Conservation (phyloP, 2,888 invertebrate genomes). For the Mycalesis mineus region DNA sequence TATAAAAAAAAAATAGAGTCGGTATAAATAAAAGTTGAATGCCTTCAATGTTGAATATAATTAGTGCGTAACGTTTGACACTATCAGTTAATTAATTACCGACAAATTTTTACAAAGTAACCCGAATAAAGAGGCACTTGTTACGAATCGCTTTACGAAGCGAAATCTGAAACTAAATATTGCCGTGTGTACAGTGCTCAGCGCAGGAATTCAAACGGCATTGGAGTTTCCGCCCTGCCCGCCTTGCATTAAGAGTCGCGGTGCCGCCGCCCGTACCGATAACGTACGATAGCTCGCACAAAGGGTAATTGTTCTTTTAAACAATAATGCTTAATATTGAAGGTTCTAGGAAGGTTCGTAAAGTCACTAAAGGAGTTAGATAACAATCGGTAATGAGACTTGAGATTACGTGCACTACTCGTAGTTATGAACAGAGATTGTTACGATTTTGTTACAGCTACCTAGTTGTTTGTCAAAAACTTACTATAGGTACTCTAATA, state of each 20-base stretch:
- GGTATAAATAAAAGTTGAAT: too few relatives aligned
- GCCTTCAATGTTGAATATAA: too few relatives aligned
- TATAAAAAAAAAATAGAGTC: too few relatives aligned
- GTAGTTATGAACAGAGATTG: not conserved
- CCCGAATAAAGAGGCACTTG: conserved; percentile 3
- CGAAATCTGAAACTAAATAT: conserved; percentile 4
- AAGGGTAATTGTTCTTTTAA: conserved; percentile 76
- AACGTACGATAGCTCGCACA: conserved; percentile 65
- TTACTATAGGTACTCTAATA: too few relatives aligned
- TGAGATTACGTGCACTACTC: not conserved
- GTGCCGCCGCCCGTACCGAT: conserved; percentile 50
- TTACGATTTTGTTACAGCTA: too few relatives aligned
- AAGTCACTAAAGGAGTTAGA: conserved; percentile 38
- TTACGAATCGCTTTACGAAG: not conserved
- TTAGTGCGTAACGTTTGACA: too few relatives aligned
- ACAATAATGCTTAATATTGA: conserved; percentile 72
- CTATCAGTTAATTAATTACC: not conserved
- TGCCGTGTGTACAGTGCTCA: not conserved
- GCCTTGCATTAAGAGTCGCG: not conserved
- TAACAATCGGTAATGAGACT: conserved; percentile 36
- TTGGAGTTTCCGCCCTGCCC: not conserved
- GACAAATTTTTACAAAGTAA: conserved; percentile 6
- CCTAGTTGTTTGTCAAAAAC: too few relatives aligned
- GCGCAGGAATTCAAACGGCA: not conserved
- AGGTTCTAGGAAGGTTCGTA: conserved; percentile 62